Evolutionary conservation across 2,888 invertebrate genomes (phyloP), one percentile per base, ranked within the genome.

Genomic region (Philhelius pedissequus): DNA sequence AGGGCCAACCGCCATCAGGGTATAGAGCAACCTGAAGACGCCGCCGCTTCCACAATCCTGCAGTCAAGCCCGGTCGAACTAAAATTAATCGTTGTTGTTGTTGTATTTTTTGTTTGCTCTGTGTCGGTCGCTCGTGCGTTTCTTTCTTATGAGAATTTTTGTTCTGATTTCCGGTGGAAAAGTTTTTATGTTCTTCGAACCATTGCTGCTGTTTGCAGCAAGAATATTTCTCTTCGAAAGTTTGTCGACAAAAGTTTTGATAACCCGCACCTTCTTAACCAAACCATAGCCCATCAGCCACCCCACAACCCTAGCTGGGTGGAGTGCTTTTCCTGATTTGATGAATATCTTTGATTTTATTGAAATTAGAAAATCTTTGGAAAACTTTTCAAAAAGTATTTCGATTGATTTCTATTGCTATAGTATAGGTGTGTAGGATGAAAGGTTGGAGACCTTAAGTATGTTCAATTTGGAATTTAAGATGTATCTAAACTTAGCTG

Each of bases 281-380:
- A 35, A 43, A 38, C 38, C 45, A 48, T 54, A 15, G 3, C 38
- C n/a, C 43, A 13, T 32, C 32, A 32, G 40, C 15, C 40, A 18
- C 8, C 13, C 22, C 20, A 5, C 4, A 45, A 15, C 32, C 15
- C 15, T 38, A n/a, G n/a, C 38, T 13, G n/a, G 9, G 20, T 38
- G 18, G n/a, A n/a, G n/a, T n/a, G n/a, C n/a, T 32, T n/a, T 8
- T 58, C 5, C 30, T 70, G 79, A 71, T 86, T 78, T 84, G 86
- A 86, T 86, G 86, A 86, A 86, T 86, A 86, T 86, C 81, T 74
- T 86, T 86, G 86, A 86, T 86, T 86, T 86, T 84, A 84, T 84
- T 84, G 80, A 84, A 84, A 84, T 84, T 84, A 80, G 84, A 80
- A 80, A 80, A 75, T 84, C 84, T 75, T 75, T 70, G 70, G 27